These are phyloP conservation scores for Catharus minimus DNA, from an alignment of 2,113 vertebrate species.

Conservation along the genomic window DNA sequence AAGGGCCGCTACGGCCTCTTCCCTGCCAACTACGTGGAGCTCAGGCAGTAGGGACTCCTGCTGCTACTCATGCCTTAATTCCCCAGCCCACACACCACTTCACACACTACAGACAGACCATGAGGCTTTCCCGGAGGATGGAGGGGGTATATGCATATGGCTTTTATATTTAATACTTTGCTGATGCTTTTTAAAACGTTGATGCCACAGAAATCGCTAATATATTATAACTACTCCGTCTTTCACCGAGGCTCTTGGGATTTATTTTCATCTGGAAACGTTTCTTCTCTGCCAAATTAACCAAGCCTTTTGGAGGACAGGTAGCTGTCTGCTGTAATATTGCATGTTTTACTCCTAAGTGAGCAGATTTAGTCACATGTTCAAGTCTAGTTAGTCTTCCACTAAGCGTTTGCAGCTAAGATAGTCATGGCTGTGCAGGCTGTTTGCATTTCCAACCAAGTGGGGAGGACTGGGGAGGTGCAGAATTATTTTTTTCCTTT, in stretches of 20 bases:
- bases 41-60: conserved; percentile 77
- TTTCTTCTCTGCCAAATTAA: conserved; percentile 63
- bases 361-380: conserved; percentile 42
- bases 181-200: conserved; percentile 68
- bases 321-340: conserved; percentile 35
- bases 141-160: conserved; percentile 22
- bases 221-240: conserved; percentile 50
- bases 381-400: conserved; percentile 60
- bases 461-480: background rate
- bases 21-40: conserved; percentile 95
- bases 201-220: conserved; percentile 70
- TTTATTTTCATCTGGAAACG: background rate
- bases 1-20: conserved; percentile 91
- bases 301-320: conserved; percentile 10
- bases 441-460: conserved; percentile 1
- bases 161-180: conserved; percentile 71
- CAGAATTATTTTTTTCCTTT: background rate
- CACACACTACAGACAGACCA: conserved; percentile 63
- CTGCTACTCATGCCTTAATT: conserved; percentile 29
- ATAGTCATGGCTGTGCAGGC: background rate
- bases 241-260: conserved; percentile 16
- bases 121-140: conserved; percentile 24
- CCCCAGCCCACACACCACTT: conserved; percentile 14
- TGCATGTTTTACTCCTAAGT: conserved; percentile 66
- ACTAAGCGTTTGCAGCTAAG: background rate